phyloP scores from a whole-genome alignment of 35 echinoderm and acorn worm species.

The Acanthaster planci region DNA sequence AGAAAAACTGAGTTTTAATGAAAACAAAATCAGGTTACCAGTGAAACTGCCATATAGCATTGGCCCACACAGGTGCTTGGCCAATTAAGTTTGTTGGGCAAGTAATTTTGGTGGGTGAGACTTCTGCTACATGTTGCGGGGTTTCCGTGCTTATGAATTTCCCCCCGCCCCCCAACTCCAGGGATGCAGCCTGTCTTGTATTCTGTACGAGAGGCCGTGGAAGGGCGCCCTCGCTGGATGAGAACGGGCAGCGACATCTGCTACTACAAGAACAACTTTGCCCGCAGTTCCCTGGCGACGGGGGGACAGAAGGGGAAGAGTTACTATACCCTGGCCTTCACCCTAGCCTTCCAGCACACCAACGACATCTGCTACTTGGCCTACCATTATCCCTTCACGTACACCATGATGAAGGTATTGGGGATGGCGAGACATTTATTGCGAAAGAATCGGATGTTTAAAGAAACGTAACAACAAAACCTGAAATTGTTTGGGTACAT shows the following conservation, averaged over 20 bases:
- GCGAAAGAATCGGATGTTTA: no score
- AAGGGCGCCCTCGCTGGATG: slow-evolving; percentile 71
- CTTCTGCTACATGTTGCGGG: no score
- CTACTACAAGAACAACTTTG: slow-evolving; percentile 99
- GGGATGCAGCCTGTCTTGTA: slow-evolving; percentile 99
- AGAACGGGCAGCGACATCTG: slow-evolving; percentile 72
- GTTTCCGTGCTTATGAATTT: no score
- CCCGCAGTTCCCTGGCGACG: slow-evolving; percentile 75
- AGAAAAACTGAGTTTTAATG: no score
- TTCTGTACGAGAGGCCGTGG: slow-evolving; percentile 89
- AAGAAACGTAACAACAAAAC: no score
- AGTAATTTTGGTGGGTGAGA: no score
- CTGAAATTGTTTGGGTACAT: no score
- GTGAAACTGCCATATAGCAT: no score
- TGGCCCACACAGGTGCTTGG: no score
- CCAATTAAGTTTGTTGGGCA: no score
- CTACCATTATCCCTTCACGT: slow-evolving; percentile 95
- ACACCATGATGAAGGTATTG: slow-evolving; percentile 88
- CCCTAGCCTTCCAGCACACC: slow-evolving; percentile 69
- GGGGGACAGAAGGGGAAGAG: slow-evolving; percentile 95
- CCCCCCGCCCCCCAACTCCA: background rate
- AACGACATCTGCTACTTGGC: slow-evolving; percentile 95
- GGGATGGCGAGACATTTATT: background rate
- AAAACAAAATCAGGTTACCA: no score
- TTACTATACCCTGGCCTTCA: slow-evolving; percentile 78